Base-by-base conservation (phyloP, 2,113 vertebrate genomes). In the Datnioides undecimradiatus region DNA sequence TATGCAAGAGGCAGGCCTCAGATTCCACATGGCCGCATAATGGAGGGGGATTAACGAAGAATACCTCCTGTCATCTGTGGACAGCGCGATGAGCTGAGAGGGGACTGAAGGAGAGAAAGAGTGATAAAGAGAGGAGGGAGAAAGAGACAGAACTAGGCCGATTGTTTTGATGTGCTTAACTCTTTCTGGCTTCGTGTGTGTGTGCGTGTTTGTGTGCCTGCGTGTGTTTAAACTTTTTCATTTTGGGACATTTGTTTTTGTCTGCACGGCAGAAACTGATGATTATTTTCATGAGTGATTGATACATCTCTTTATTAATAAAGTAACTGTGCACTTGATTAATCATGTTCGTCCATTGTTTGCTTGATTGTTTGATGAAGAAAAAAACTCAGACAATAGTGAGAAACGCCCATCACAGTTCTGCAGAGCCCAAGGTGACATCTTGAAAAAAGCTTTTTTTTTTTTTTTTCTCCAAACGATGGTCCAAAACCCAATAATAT, bases 11-110 rank as follows among this genome's bases (percentile, higher is more conserved):
- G 71, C 41, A 16, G 46, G 76, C 68, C 54, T 85, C 72, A 73
- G 72, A 88, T 74, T 90, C 79, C 69, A 82, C 80, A 90, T 75
- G 83, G 72, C 81, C 46, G 76, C 87, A 91, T 94, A 93, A 93
- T 85, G 73, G 79, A 78, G 60, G 81, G 76, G 89, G 91, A 90
- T 92, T 92, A 92, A 63, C 23, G 40, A 84, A 91, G 92, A 93
- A 94, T 88, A 91, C 91, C 82, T 90, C 88, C 90, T 91, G 93
- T 93, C 91, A 93, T 91, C 87, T 86, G 76, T 72, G 85, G 83
- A 84, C 83, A 74, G 79, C 52, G 64, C 65, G 86, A 88, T 83
- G 88, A 87, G 85, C 89, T 89, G 87, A 84, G 86, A 75, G 82
- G 81, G 86, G 90, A 91, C 87, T 86, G 88, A 91, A 88, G 84